Evolutionary conservation across 2,888 invertebrate species (phyloP), one percentile per base, ranked within the genome.

Genomic region (Synanthedon andrenaeformis): DNA sequence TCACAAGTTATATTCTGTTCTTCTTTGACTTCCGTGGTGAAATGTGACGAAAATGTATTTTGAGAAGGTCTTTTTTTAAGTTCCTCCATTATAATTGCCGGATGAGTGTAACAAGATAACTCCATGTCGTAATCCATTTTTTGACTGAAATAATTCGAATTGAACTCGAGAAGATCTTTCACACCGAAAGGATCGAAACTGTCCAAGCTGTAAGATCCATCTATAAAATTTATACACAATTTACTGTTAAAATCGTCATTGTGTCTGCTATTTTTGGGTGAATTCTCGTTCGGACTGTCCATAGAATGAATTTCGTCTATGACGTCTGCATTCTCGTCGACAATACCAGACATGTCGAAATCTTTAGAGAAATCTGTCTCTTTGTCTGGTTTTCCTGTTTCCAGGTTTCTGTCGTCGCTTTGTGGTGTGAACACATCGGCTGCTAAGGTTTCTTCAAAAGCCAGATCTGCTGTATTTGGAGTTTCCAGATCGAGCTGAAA

Each of bases 401-500:
- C 76, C 10, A 71, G 55, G 2, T 79, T 76, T 65, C 66, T 63
- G 13, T 60, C 59, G 58, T 83, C 83, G 56, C 74, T 80, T 56
- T 64, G 65, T 1, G 87, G 80, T 4, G 86, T 78, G 54, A 80
- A 78, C 10, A 75, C 61, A 8, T 81, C 82, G 41, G 76, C 69
- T 0, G 81, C 76, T 28, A 77, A 62, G 1, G 72, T 73, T 4
- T 78, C 78, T 55, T 81, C 82, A 1, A 74, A 59, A 1, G 80
- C 90, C 13, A 86, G 64, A 17, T 88, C 88, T 1, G 84, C 84
- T 41, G 88, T 88, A 3, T 87, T 86, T 10, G 88, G 88, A 2
- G 88, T 88, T 77, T 88, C 88, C 45, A 88, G 61, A 56, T 88
- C 87, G 14, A 88, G 72, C 88, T 88, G 60, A 51, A 79, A 72